Percentiles rank a stretch among this genome's conserved stretches.
phyloP scores from a whole-genome alignment of 2,888 invertebrate species.

The Phytoseiulus persimilis region DNA sequence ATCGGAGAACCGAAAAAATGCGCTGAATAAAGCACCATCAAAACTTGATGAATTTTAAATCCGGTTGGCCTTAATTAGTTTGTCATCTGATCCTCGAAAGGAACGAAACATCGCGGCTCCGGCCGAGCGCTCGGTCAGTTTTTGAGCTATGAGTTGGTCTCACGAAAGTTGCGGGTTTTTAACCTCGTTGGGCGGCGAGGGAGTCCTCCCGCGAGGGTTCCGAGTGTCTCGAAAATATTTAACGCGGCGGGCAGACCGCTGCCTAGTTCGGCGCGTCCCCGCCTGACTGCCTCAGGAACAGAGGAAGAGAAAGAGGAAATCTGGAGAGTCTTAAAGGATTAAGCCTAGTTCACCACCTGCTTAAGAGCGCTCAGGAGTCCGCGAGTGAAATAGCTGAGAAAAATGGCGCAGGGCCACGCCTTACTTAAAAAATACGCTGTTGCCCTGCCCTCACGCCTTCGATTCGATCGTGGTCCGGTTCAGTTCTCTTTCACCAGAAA shows the following conservation, averaged over 20 bases:
- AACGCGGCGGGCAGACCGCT: background rate
- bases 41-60: background rate
- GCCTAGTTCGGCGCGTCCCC: background rate
- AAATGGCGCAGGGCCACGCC: constrained; percentile 28
- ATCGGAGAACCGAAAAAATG: background rate
- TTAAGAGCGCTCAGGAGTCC: constrained; percentile 19
- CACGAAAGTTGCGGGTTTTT: background rate
- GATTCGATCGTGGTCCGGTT: background rate
- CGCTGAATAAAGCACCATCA: background rate
- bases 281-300: background rate
- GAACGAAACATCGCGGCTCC: background rate
- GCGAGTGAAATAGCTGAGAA: constrained; percentile 5
- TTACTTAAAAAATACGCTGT: constrained; percentile 37
- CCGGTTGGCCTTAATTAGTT: background rate
- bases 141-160: constrained; percentile 5
- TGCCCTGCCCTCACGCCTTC: constrained; percentile 35
- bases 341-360: constrained; percentile 37
- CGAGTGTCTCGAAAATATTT: background rate
- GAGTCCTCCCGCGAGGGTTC: background rate
- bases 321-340: constrained; percentile 36
- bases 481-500: background rate
- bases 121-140: background rate
- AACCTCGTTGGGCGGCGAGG: background rate
- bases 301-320: background rate
- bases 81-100: background rate